Base-by-base conservation (phyloP, 2,113 vertebrate species). In the Typhlomys cinereus region DNA sequence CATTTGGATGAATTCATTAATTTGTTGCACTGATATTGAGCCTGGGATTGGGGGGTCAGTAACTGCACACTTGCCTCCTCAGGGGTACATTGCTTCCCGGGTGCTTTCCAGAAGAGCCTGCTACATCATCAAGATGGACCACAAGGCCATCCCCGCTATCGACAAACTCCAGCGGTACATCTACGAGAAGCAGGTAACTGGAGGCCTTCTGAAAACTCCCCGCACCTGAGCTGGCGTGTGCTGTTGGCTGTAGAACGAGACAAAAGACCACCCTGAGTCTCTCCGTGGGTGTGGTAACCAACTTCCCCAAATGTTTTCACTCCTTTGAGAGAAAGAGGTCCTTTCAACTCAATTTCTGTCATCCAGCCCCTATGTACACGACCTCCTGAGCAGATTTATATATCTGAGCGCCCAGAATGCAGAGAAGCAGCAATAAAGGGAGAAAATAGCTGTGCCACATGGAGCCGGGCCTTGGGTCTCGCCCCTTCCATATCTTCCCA, bases 81-180 rank as follows among this genome's bases (percentile, higher is more conserved):
- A 98, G 98, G 97, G 97, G 0, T 98, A 98, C 9, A 93, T 98
- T 4, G 98, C 98, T 7, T 96, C 97, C 11, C 96, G 90, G 59
- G 0, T 98, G 1, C 88, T 98, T 9, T 97, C 98, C 66, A 62
- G 91, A 11, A 95, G 96, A 10, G 97, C 98, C 87, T 98, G 98
- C 90, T 98, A 96, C 29, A 86, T 98, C 73, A 7, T 98, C 96
- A 98, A 98, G 83, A 98, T 98, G 75, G 4, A 97, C 15, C 96
- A 94, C 64, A 9, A 88, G 0, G 5, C 13, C 23, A 96, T 97
- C 66, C 97, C 97, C 7, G 79, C 97, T 21, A 76, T 98, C 89
- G 10, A 46, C 0, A 64, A 96, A 48, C 57, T 98, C 3, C 92
- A 97, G 27, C 96, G 91, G 0, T 93, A 92, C 92, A 96, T 96